Evolutionary conservation across 2,888 invertebrate genomes (phyloP), one percentile per base, ranked within the genome.

Genomic region (Lasioglossum zephyrum): DNA sequence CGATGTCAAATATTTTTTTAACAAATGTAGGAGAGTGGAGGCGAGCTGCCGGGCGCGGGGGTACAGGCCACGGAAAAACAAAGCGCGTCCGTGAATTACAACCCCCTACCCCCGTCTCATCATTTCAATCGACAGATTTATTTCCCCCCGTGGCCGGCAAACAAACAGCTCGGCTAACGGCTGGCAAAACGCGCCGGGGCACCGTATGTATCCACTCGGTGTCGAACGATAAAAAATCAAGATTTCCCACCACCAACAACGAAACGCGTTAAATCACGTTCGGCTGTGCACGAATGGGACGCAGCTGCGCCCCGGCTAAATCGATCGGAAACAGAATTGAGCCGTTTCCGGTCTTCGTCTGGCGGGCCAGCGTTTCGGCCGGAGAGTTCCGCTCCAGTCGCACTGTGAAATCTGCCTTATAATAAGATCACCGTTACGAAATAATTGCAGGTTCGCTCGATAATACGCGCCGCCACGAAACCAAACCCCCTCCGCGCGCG

Each of bases 311-410:
- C 44, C 49, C 53, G 63, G 79, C 79, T 85, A 82, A 85, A 85
- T 85, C 86, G 85, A 86, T 85, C 82, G 82, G 73, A 80, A 85
- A 79, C 74, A 82, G 77, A 86, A 87, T 87, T 79, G 75, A 49
- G 44, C 36, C 77, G 72, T 47, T 76, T 85, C 86, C 85, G 81
- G 66, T 76, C 70, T 72, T n/a, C 39, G 39, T 57, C 39, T 22
- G 49, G 39, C 36, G 66, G 18, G 13, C 39, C 18, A 9, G 81
- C 49, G 31, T 66, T 66, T 49, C 47, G 73, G 18, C 70, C 60
- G 36, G 8, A 31, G 74, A 53, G 53, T 70, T 79, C 47, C 77
- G 63, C n/a, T 44, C 70, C 36, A 57, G 70, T 69, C 70, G 36
- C 44, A 26, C 83, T 31, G 49, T 41, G 69, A 84, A 53, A 73